These are phyloP conservation scores for Eulemur coronatus DNA, from an alignment of 2,797 vertebrate genomes.

Conservation along the genomic window DNA sequence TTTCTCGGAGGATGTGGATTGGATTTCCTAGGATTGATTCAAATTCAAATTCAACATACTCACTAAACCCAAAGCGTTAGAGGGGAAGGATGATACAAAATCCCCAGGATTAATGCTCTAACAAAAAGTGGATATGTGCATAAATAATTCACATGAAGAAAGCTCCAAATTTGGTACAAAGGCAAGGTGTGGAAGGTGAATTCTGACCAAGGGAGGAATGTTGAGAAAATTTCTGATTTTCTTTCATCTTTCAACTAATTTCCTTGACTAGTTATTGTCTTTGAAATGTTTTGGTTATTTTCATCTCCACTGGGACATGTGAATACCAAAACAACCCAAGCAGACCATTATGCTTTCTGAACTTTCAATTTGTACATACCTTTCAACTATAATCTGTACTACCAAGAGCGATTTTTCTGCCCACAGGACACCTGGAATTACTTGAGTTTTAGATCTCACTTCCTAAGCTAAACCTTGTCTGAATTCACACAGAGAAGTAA, in stretches of 20 bases:
- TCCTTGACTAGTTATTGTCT: background rate
- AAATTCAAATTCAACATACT: slow-evolving; percentile 45
- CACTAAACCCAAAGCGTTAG: background rate
- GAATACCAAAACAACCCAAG: background rate
- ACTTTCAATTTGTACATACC: background rate
- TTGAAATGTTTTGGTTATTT: slow-evolving; percentile 46
- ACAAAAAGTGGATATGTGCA: background rate
- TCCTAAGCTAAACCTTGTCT: background rate
- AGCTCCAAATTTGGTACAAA: background rate
- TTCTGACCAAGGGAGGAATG: background rate
- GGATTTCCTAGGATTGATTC: slow-evolving; percentile 49
- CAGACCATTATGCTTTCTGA: background rate
- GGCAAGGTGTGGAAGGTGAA: background rate
- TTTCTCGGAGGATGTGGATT: slow-evolving; percentile 49
- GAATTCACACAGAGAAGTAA: background rate
- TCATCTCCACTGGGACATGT: background rate
- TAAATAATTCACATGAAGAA: background rate
- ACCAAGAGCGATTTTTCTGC: background rate
- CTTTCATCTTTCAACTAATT: background rate
- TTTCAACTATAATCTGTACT: background rate
- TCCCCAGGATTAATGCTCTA: background rate
- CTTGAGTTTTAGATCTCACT: background rate
- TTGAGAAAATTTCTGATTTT: background rate
- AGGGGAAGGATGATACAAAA: background rate
- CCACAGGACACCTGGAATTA: background rate